Base-by-base conservation (phyloP, 2,797 vertebrate genomes). In the Bovichtus diacanthus region DNA sequence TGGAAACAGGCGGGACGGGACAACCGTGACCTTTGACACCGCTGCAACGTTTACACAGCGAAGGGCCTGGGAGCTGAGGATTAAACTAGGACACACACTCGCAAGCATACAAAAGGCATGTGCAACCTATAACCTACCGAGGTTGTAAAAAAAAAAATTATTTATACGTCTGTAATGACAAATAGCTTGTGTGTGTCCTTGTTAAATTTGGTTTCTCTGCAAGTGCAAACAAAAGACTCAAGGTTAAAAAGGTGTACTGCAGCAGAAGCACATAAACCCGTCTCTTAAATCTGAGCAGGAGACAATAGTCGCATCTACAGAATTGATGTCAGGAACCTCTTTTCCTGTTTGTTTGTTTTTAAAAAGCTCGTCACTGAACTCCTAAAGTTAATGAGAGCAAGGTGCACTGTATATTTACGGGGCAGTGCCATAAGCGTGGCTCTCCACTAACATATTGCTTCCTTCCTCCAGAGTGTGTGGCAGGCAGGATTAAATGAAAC, bases 341-440 rank as follows among this genome's bases (percentile, higher is more conserved):
- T 75, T 92, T 89, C 87, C 84, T 88, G 89, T 93, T 92, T 88
- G n/a, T 93, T 92, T 88, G n/a, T 90, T 51, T 27, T 34, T 34
- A 34, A 80, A 84, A 55, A 74, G 51, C 31, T 25, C 56, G 16
- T 29, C 25, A 15, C 58, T 9, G 15, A 74, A 25, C 54, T 39
- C 21, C 50, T 46, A n/a, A 55, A 59, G 60, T 44, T 49, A 73
- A 80, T 55, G 58, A 67, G 61, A 78, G 53, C 43, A 0, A 73
- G 58, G 51, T 51, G 75, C n/a, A 19, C 49, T n/a, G 18, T 50
- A 27, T 49, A 79, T 78, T 67, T 64, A 76, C 38, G 49, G 23
- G 46, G 49, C 49, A 51, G 69, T 34, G 49, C 56, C 47, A 61
- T 38, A 55, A 63, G 51, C 77, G 64, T 3, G 36, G 47, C 61